A percentile compares a stretch with the other conserved stretches of the same genome.
phyloP scores from a whole-genome alignment of 2,797 vertebrate species.

The Mionectes olivaceus region DNA sequence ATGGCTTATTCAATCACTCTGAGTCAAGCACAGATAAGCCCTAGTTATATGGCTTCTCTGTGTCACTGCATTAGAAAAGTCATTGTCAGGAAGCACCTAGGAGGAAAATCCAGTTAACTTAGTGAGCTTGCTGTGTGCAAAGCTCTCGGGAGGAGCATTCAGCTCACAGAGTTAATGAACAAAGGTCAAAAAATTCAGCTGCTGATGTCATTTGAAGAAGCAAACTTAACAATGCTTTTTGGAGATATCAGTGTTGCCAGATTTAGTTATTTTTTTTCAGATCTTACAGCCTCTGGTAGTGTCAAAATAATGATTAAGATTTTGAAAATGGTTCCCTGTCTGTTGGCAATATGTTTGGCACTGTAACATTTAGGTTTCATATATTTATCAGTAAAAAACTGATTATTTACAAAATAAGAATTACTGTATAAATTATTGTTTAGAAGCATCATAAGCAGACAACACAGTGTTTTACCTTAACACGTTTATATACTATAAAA shows the following conservation, averaged over 20 bases:
- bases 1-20: neutral
- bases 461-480: neutral
- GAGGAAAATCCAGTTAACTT: conserved; percentile 9
- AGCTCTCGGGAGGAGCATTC: conserved; percentile 1
- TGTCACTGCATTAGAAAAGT: neutral
- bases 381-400: neutral
- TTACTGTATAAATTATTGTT: neutral
- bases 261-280: neutral
- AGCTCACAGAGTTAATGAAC: neutral
- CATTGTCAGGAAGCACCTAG: neutral
- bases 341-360: neutral
- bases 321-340: neutral
- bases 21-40: neutral
- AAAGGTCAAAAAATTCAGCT: conserved; percentile 33
- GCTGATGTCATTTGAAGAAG: conserved; percentile 17
- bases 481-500: neutral
- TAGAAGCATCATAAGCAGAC: neutral
- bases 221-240: neutral
- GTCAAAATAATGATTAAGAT: neutral
- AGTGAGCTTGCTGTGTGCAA: neutral
- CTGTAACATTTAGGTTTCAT: neutral
- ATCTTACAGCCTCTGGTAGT: neutral
- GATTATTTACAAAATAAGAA: neutral
- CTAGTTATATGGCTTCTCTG: neutral
- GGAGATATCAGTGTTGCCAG: neutral